Evolutionary conservation across 2,888 invertebrate genomes (phyloP), one percentile per base, ranked within the genome.

Genomic region (Caenorhabditis japonica): DNA sequence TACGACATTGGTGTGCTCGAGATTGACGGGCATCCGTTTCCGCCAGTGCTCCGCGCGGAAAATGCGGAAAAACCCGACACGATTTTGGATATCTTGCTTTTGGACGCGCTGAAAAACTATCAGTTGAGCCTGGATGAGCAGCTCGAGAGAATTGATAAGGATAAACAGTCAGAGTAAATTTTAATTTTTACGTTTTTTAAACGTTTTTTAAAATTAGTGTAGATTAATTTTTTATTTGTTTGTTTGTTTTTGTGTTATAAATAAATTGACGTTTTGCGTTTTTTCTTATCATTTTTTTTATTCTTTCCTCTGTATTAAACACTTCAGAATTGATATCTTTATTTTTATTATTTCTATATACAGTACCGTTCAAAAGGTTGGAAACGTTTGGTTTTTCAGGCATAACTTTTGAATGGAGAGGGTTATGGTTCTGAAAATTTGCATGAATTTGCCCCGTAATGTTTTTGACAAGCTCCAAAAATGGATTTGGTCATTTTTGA

Each of bases 1-100:
- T 80, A 81, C 49, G 78, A 82, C 2, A 79, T 84, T 15, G 84
- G 77, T 46, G 77, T 84, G 36, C 75, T 85, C 8, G 85, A 85
- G 52, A 81, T 85, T 47, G 80, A 85, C 30, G 84, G 79, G n/a
- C 76, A 82, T 47, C 82, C 82, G 8, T 82, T 77, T 58, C 82
- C 82, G 27, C 49, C 80, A 19, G 76, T 82, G 21, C n/a, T n/a
- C n/a, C 38, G 60, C 2, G 36, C 39, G 2, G 49, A 33, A 15
- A 7, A 7, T 13, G 17, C 12, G n/a, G 59, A 69, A 27, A 39
- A 56, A 21, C 27, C 53, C 3, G 61, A 76, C 12, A 55, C 71
- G 4, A 44, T 76, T 19, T 46, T 78, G 25, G 75, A 78, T 59
- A 41, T 55, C 15, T 25, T 76, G 17, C 58, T 78, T 3, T 23